These are phyloP conservation scores for Aphaenogaster rudis DNA, from an alignment of 1,140 invertebrate genomes.

Conservation along the genomic window DNA sequence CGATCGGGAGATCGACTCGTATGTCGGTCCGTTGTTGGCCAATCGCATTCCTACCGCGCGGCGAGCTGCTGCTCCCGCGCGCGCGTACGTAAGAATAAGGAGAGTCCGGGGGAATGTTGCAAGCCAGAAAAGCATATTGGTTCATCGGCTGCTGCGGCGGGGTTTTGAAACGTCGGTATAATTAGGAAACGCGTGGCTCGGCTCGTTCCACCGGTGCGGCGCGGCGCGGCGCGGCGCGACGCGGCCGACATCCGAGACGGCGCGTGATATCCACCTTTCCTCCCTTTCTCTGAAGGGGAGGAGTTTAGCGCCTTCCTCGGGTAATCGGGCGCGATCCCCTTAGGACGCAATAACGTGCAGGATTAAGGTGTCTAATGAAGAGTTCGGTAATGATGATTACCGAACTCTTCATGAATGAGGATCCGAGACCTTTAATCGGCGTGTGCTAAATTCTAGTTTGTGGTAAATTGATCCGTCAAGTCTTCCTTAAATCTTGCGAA, in stretches of 20 bases:
- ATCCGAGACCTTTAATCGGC: not conserved
- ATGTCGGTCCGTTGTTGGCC: constrained; percentile 80
- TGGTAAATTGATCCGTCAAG: not conserved
- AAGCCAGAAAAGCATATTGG: constrained; percentile 85
- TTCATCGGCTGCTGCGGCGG: constrained; percentile 81
- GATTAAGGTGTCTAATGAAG: not conserved
- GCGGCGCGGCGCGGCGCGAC: constrained; percentile 51
- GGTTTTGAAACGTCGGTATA: constrained; percentile 84
- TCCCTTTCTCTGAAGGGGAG: constrained; percentile 11
- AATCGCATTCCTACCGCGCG: constrained; percentile 84
- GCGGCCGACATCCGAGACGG: constrained; percentile 40
- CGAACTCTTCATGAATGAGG: not conserved
- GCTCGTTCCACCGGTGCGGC: constrained; percentile 67
- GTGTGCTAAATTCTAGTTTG: not conserved
- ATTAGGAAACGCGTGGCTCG: constrained; percentile 83
- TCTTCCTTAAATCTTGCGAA: not conserved
- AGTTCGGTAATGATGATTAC: not conserved
- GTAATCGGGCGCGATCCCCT: not conserved
- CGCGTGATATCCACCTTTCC: not conserved
- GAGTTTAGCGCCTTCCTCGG: not conserved
- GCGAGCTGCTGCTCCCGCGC: constrained; percentile 72
- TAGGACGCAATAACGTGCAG: not conserved
- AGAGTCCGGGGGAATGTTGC: constrained; percentile 78
- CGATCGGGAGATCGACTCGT: constrained; percentile 58
- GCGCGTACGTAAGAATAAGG: constrained; percentile 66